Evolutionary conservation across 2,113 vertebrate species (phyloP).

Genomic region (Lota lota): DNA sequence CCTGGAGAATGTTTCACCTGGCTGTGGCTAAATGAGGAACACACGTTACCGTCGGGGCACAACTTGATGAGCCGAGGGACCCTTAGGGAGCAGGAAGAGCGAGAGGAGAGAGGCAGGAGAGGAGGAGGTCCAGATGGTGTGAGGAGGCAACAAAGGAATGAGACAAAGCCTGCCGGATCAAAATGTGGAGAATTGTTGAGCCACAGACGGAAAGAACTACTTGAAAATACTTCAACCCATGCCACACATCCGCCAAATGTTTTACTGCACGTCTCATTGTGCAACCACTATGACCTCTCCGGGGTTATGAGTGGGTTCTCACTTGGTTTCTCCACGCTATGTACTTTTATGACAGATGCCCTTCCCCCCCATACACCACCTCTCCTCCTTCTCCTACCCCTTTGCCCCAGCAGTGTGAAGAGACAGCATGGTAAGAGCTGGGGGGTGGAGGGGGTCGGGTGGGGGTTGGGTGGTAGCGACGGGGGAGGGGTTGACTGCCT

Average conservation of each 20-base stretch:
- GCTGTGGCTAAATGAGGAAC: constrained; percentile 6
- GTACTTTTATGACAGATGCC: constrained; percentile 23
- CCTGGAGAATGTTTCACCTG: constrained; percentile 25
- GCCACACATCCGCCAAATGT: too few species aligned
- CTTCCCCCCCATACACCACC: constrained; percentile 42
- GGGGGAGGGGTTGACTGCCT: constrained; percentile 59
- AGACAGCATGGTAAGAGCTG: constrained; percentile 37
- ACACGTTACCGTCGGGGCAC: not conserved
- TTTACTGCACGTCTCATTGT: too few species aligned
- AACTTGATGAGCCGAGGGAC: constrained; percentile 20
- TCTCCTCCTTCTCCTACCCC: constrained; percentile 44
- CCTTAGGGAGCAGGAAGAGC: constrained; percentile 34
- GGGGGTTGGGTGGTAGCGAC: not conserved
- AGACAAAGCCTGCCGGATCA: constrained; percentile 5
- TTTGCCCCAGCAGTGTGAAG: constrained; percentile 38
- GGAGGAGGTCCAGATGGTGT: constrained; percentile 21
- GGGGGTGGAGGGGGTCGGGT: not conserved
- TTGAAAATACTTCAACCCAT: too few species aligned
- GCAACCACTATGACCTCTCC: not conserved
- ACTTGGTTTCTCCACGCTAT: constrained; percentile 20
- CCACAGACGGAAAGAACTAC: too few species aligned
- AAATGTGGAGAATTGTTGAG: not conserved
- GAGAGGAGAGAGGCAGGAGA: constrained; percentile 28
- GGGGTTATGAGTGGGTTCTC: constrained; percentile 19
- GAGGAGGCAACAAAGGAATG: not conserved